Base-by-base conservation (phyloP, 1,140 invertebrate species). In the Nephila pilipes region DNA sequence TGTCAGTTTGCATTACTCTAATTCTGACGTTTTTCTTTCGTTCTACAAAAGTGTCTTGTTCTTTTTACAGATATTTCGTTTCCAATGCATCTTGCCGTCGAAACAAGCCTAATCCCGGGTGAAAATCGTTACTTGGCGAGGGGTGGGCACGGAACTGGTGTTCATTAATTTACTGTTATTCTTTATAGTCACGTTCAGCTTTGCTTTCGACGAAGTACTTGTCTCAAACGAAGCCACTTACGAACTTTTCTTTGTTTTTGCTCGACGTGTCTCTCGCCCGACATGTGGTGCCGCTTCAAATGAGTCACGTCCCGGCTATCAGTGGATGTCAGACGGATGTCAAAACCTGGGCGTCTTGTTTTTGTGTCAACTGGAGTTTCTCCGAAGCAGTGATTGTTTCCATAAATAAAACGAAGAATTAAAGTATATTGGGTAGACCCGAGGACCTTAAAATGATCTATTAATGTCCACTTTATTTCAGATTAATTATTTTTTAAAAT, bases 171-270 rank as follows among this genome's bases (percentile, higher is more conserved):
- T 75, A 65, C 22, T 88, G 87, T 88, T 88, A 88, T 88, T 88
- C 87, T 88, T 65, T 88, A 88, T 46, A 88, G 87, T 88, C 87
- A 88, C 87, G 87, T 88, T 55, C 87, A 75, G 87, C 87, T 87
- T 60, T 63, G 55, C 55, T 87, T 87, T 63, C 81, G 25, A 83
- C 32, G 69, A 75, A 75, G 81, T 83, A 55, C 36, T 83, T 38
- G 25, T 88, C 87, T 46, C n/a, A 69, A 88, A 88, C 63, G 87
- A 88, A 88, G 87, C 87, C 87, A 88, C 87, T 88, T 88, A 87
- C 55, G 16, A 83, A 29, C n/a, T 29, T 83, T 83, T 18, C 54
- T 83, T 83, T 83, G 81, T 83, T 83, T 83, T 57, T 54, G 22
- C 46, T 83, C 54, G 54, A 57, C 81, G 8, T 57, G 81, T 83